Base-by-base conservation (phyloP, 1,140 invertebrate species). In the Melipona quadrifasciata region DNA sequence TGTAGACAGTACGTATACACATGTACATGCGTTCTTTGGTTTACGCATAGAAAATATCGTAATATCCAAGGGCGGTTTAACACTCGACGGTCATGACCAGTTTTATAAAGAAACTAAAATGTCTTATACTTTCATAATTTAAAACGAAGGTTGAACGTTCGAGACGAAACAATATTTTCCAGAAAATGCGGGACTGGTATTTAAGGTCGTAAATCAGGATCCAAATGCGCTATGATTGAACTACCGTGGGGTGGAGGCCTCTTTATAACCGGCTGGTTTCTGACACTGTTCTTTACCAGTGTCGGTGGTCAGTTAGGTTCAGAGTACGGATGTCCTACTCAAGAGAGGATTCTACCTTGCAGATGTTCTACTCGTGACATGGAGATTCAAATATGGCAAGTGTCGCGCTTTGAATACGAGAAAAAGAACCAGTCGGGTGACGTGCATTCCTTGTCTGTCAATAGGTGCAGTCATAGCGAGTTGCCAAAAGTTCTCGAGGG, bases 401-500 rank as follows among this genome's bases (percentile, higher is more conserved):
- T 76, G 83, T 68, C n/a, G 1, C 3, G 5, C 16, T 81, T 53
- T 2, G 10, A n/a, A 73, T 64, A 14, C 21, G 21, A 17, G 11
- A 6, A 0, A 57, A 34, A 34, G 31, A 55, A 0, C 5, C 24
- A 19, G 5, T 51, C 4, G 16, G 17, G 21, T 55, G 1, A 39
- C 21, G 65, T 21, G 65, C 1, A 55, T 73, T 47, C 1, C 21
- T 27, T 5, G 6, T 73, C 2, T 39, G 76, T 16, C 31, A 65
- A 55, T 57, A 98, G 97, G 97, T 98, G 97, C 92, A 98, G 97
- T 64, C 97, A 98, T 93, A 98, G 97, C 94, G 97, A 98, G 88
- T 94, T 98, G 79, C 96, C 96, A 2, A 96, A 96, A 90, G 97
- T 98, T 6, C 92, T 97, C 76, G 96, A 97, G 88, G 97, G 97